A percentile compares a stretch with the other conserved stretches of the same genome.
Conservation (phyloP, 2,113 vertebrate species). For the Haemorhous mexicanus region DNA sequence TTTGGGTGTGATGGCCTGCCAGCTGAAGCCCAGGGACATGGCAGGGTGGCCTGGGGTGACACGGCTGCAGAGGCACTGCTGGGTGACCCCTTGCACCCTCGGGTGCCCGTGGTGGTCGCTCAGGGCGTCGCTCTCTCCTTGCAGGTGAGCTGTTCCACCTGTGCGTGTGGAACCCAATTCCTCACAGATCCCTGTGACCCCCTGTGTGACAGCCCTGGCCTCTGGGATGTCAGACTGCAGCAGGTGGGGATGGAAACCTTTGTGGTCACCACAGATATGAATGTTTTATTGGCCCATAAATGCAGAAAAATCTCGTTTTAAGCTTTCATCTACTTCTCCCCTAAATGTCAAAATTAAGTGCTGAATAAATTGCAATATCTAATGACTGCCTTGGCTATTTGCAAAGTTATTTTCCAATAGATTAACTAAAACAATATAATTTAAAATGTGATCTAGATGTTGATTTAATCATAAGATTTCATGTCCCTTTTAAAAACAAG, state of each 20-base stretch:
- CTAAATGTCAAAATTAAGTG: neutral
- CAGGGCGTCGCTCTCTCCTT: neutral
- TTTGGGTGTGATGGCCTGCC: too few species aligned
- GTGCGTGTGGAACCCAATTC: neutral
- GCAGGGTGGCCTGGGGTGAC: neutral
- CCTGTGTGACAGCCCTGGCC: neutral
- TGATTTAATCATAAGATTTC: neutral
- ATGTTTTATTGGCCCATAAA: neutral
- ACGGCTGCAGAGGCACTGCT: neutral
- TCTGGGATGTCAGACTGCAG: neutral
- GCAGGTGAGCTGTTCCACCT: neutral
- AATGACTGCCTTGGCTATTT: neutral
- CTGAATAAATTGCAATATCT: neutral
- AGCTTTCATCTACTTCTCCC: neutral
- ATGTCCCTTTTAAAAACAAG: conserved; percentile 7
- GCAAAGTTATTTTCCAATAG: neutral
- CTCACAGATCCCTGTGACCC: too few species aligned
- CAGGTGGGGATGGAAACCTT: neutral
- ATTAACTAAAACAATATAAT: neutral
- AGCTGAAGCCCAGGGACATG: neutral
- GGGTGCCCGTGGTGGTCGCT: neutral
- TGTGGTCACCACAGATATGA: accelerated
- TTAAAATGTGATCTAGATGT: neutral
- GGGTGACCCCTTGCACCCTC: neutral
- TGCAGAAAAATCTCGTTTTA: neutral